Evolutionary conservation across 2,797 vertebrate species (phyloP).

Genomic region (Gallinago nigripennis): DNA sequence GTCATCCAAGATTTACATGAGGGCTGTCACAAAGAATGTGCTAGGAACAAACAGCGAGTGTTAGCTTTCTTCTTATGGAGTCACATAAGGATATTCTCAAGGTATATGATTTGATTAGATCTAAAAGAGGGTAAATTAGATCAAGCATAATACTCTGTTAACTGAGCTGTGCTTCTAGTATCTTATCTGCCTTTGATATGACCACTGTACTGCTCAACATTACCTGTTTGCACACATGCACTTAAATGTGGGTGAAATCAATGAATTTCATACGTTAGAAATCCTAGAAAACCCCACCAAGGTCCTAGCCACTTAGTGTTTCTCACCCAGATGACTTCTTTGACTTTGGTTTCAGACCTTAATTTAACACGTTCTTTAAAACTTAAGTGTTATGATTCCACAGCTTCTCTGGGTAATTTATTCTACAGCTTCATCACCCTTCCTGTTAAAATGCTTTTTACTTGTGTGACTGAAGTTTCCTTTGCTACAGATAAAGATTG

Average conservation of each 20-base stretch:
- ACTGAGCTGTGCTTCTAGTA: background rate
- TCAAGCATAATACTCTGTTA: background rate
- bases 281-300: background rate
- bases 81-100: background rate
- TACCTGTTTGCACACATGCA: background rate
- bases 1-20: fast-evolving
- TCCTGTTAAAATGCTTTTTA: background rate
- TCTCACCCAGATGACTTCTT: background rate
- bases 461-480: background rate
- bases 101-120: background rate
- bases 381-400: background rate
- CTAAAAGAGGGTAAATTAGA: background rate
- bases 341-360: background rate
- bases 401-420: background rate
- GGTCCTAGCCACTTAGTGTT: background rate
- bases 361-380: background rate
- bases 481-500: background rate
- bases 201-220: background rate
- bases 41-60: background rate
- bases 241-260: background rate
- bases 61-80: background rate
- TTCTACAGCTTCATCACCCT: background rate
- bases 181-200: background rate
- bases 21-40: background rate
- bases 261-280: background rate